Conservation (phyloP, 1,140 invertebrate genomes). For the Gryllus bimaculatus region DNA sequence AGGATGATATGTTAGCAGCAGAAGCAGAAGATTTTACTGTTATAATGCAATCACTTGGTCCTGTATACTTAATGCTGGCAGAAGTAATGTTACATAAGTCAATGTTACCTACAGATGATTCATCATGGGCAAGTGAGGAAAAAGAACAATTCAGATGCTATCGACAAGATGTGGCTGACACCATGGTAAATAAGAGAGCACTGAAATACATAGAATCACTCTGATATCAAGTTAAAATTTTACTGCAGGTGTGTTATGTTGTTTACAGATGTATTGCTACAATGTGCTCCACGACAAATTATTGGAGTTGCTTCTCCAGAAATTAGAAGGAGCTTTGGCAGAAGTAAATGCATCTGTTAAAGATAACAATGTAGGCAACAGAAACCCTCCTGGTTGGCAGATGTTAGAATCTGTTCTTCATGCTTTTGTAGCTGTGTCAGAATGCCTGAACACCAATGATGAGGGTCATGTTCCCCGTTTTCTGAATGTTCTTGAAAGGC, state of each 20-base stretch:
- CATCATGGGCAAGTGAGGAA: conserved; percentile 57
- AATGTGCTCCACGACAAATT: conserved; percentile 62
- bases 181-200: conserved; percentile 45
- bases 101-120: conserved; percentile 41
- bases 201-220: neutral
- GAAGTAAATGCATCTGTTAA: conserved; percentile 32
- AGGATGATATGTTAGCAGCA: conserved; percentile 51
- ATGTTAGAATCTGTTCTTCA: conserved; percentile 70
- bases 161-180: conserved; percentile 82
- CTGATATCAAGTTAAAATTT: no score
- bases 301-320: conserved; percentile 49
- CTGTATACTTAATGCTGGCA: conserved; percentile 54
- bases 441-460: conserved; percentile 57
- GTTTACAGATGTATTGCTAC: conserved; percentile 67
- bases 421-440: conserved; percentile 70
- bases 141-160: conserved; percentile 81
- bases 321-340: conserved; percentile 42
- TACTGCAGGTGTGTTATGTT: neutral
- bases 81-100: conserved; percentile 56
- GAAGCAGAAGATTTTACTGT: conserved; percentile 40
- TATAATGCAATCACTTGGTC: conserved; percentile 44
- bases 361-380: conserved; percentile 31
- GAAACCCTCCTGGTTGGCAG: conserved; percentile 39
- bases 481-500: conserved; percentile 50
- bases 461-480: conserved; percentile 50